A percentile compares a stretch with the other conserved stretches of the same genome.
phyloP scores from a whole-genome alignment of 2,113 vertebrate species.

The Lepisosteus oculatus region DNA sequence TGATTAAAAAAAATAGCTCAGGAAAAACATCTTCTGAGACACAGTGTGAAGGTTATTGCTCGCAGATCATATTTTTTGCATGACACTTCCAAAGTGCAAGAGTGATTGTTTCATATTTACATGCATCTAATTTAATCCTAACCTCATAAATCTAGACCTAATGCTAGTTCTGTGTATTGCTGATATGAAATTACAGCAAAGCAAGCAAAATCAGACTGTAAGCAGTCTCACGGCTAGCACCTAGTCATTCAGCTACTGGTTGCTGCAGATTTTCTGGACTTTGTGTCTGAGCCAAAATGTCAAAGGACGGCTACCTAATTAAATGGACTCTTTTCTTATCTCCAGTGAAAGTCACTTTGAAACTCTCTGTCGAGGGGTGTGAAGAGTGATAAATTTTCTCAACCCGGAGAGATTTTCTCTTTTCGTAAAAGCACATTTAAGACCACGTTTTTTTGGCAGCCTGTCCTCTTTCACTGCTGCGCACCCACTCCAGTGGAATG shows the following conservation, averaged over 20 bases:
- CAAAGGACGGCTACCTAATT: background rate
- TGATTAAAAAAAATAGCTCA: too few relatives aligned
- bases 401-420: too few relatives aligned
- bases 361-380: background rate
- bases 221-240: background rate
- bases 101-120: too few relatives aligned
- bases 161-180: background rate
- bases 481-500: background rate
- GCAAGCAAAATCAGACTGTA: background rate
- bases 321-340: background rate
- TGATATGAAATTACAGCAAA: background rate
- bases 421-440: too few relatives aligned
- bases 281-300: background rate
- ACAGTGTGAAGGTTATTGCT: too few relatives aligned
- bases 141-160: background rate
- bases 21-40: too few relatives aligned
- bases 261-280: background rate
- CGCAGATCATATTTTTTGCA: too few relatives aligned
- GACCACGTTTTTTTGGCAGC: background rate
- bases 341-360: conserved; percentile 5
- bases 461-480: background rate
- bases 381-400: too few relatives aligned
- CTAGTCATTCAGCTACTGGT: background rate
- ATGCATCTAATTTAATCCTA: background rate
- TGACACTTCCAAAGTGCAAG: too few relatives aligned